Percentiles rank a stretch among this genome's conserved stretches.
Conservation (phyloP, 2,888 invertebrate species). For the Pilophorus perplexus region DNA sequence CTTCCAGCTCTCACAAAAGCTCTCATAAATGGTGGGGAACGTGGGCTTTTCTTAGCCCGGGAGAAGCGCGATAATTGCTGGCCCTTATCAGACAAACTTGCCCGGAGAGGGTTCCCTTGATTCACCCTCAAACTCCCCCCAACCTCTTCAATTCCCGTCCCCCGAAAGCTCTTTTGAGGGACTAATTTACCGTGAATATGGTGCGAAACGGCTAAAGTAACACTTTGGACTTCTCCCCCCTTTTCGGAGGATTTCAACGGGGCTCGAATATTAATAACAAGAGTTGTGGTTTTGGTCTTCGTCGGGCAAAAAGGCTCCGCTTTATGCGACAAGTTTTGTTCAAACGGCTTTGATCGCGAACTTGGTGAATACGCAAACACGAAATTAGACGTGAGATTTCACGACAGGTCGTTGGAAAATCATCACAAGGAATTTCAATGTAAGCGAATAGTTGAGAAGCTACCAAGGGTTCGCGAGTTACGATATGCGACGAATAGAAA, state of each 20-base stretch:
- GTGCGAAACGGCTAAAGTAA: conserved; percentile 1
- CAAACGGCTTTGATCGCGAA: too few species aligned
- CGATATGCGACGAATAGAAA: too few species aligned
- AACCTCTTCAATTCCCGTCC: not conserved
- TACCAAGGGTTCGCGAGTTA: too few species aligned
- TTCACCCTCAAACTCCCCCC: not conserved
- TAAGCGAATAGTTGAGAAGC: too few species aligned
- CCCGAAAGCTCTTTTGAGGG: not conserved
- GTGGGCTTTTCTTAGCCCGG: conserved; percentile 19
- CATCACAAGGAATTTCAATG: too few species aligned
- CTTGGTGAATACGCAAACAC: too few species aligned
- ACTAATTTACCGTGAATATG: conserved; percentile 34
- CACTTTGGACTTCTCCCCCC: not conserved
- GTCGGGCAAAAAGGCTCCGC: too few species aligned
- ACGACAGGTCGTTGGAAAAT: too few species aligned
- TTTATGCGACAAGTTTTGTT: too few species aligned
- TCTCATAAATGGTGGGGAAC: conserved; percentile 7
- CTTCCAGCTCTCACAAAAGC: conserved; percentile 34
- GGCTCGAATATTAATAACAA: not conserved
- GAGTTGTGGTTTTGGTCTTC: too few species aligned
- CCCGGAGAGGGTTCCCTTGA: too few species aligned
- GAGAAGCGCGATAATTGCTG: conserved; percentile 27
- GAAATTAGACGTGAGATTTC: too few species aligned
- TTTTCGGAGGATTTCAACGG: not conserved
- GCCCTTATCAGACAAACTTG: conserved; percentile 23